Evolutionary conservation across 2,797 vertebrate genomes (phyloP).

Genomic region (Psittacula echo): DNA sequence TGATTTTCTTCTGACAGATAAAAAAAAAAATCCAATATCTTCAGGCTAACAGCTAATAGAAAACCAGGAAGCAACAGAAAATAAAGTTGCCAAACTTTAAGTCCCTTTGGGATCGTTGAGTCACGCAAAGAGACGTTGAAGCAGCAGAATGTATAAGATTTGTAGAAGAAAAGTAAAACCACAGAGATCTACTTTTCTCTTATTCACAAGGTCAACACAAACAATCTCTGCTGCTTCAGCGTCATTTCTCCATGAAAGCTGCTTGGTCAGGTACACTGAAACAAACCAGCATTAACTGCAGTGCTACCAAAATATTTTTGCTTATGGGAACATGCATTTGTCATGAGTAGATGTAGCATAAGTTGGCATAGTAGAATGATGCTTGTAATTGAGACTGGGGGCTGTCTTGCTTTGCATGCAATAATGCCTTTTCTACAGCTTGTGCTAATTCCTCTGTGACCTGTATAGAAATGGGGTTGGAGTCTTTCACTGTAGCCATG

Average conservation of each 20-base stretch:
- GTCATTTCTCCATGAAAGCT: not conserved
- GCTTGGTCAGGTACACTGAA: not conserved
- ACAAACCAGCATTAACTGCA: not conserved
- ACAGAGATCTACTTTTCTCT: not conserved
- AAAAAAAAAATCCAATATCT: not conserved
- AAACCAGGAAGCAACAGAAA: conserved; percentile 10
- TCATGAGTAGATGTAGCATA: not conserved
- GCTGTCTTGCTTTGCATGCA: not conserved
- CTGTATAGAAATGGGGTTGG: not conserved
- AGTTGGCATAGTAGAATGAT: not conserved
- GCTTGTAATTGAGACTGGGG: not conserved
- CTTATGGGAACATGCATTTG: not conserved
- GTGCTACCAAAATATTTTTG: not conserved
- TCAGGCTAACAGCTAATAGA: not conserved
- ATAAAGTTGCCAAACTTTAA: not conserved
- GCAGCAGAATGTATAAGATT: not conserved
- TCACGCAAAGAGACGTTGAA: not conserved
- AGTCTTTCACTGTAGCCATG: not conserved
- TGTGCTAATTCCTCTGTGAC: not conserved
- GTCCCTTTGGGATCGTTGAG: not conserved
- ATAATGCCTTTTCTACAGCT: not conserved
- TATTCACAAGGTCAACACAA: not conserved
- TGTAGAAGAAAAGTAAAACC: not conserved
- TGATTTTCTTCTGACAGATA: not conserved
- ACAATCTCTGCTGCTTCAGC: not conserved